phyloP scores from a whole-genome alignment of 2,113 vertebrate species.

The Saccopteryx bilineata region DNA sequence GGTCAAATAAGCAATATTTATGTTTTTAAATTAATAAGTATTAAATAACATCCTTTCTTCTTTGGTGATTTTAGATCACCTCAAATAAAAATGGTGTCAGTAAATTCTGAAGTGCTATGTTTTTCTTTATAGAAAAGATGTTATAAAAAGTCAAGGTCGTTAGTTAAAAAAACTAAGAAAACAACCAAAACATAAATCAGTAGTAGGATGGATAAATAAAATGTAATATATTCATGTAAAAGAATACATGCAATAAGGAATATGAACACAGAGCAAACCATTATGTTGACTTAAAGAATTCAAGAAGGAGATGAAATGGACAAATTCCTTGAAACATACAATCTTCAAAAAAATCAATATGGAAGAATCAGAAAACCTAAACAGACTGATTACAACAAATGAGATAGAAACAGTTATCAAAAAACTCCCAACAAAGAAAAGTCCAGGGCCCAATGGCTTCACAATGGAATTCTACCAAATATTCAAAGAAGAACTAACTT shows the following conservation, averaged over 20 bases:
- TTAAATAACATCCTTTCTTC: neutral
- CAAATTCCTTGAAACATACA: no score
- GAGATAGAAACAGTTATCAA: no score
- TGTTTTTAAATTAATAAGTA: neutral
- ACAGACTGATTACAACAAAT: no score
- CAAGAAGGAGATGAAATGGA: neutral
- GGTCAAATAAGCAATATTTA: neutral
- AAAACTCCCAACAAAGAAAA: no score
- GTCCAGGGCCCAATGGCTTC: no score
- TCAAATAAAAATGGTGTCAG: neutral
- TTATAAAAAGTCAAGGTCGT: neutral
- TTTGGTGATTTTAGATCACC: neutral
- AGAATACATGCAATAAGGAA: neutral
- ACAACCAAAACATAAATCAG: neutral
- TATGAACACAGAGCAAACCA: neutral
- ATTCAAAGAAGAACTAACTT: no score
- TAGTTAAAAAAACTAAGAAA: neutral
- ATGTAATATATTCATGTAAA: neutral
- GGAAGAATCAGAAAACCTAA: no score
- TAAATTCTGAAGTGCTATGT: neutral
- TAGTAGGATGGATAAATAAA: neutral
- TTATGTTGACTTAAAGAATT: neutral
- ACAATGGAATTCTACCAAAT: no score
- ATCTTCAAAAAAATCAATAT: no score
- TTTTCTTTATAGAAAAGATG: neutral